A percentile compares a stretch with the other conserved stretches of the same genome.
Conservation (phyloP, 2,113 vertebrate species). For the Apteryx mantelli region DNA sequence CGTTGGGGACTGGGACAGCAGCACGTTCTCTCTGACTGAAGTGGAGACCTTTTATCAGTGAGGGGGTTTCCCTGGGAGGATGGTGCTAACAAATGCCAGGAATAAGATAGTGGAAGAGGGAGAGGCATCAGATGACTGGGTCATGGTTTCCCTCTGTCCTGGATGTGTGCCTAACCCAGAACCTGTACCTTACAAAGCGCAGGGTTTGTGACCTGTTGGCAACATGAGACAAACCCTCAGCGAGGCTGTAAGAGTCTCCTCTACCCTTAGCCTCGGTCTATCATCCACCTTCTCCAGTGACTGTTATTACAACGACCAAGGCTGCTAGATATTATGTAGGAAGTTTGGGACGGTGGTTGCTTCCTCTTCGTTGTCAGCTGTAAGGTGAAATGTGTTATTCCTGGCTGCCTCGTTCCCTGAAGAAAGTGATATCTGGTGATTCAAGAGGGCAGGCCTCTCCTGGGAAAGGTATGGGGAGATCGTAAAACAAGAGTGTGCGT, state of each 20-base stretch:
- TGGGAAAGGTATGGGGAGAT: background rate
- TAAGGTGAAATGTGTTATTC: background rate
- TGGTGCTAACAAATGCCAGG: slow-evolving; percentile 10
- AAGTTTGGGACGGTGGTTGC: background rate
- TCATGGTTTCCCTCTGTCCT: background rate
- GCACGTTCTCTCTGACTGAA: background rate
- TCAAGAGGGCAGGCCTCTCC: background rate
- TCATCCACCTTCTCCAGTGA: background rate
- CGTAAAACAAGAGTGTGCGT: background rate
- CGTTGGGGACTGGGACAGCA: background rate
- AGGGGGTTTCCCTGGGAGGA: background rate
- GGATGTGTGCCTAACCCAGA: background rate
- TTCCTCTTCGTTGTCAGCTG: background rate
- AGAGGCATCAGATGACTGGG: background rate
- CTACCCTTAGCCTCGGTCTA: background rate
- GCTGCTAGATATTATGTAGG: background rate
- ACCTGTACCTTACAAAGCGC: background rate
- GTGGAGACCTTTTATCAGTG: background rate
- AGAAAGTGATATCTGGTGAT: background rate
- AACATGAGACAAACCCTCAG: background rate
- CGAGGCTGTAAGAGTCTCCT: background rate
- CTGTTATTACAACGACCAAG: background rate
- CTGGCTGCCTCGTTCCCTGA: background rate
- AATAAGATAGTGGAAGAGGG: slow-evolving; percentile 15
- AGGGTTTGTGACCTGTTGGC: background rate